phyloP scores from a whole-genome alignment of 2,797 vertebrate genomes.

The Morus bassanus region DNA sequence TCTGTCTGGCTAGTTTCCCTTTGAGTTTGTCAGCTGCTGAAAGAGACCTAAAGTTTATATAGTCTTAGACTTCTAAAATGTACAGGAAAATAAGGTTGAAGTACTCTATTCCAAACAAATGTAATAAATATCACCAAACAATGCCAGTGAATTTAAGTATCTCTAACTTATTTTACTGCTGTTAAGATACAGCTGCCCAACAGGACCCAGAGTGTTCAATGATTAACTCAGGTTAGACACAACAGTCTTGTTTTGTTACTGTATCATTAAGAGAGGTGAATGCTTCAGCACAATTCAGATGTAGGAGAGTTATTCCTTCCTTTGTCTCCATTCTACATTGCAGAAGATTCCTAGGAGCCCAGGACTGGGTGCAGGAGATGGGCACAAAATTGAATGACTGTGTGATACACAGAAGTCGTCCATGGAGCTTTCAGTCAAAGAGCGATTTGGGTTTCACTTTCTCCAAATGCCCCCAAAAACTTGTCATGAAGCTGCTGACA shows the following conservation, averaged over 20 bases:
- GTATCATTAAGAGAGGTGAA: not conserved
- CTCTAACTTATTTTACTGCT: not conserved
- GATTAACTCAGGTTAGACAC: not conserved
- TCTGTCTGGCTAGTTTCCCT: not conserved
- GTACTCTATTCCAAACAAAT: not conserved
- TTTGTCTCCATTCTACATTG: not conserved
- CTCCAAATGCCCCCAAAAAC: not conserved
- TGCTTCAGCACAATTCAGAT: not conserved
- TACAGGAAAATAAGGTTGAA: not conserved
- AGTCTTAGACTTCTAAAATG: not conserved
- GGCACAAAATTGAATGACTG: not conserved
- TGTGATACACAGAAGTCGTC: not conserved
- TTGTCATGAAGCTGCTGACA: not conserved
- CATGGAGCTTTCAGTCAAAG: not conserved
- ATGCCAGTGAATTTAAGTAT: not conserved
- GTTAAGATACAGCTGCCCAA: not conserved
- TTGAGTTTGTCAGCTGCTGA: not conserved
- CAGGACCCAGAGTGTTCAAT: not conserved
- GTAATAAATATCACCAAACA: not conserved
- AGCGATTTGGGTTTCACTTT: not conserved
- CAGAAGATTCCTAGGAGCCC: not conserved
- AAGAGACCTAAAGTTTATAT: not conserved
- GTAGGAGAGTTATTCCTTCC: not conserved
- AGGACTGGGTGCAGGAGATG: not conserved
- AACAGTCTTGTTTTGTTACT: not conserved